phyloP scores from a whole-genome alignment of 2,113 vertebrate species.

The Hippocampus abdominalis region DNA sequence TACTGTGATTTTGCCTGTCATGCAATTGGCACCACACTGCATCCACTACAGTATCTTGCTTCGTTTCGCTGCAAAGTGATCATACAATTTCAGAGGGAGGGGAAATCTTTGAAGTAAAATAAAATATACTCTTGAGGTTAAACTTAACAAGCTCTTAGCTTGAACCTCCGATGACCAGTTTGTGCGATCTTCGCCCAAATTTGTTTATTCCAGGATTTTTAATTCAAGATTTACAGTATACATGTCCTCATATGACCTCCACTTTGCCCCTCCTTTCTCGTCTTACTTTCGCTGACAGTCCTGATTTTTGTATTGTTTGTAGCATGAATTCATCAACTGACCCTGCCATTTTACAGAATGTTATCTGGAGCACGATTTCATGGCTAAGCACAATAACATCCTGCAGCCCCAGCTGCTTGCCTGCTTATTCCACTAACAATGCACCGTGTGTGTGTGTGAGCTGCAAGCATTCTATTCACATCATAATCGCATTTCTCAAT shows the following conservation, averaged over 20 bases:
- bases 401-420: neutral
- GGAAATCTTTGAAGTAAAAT: neutral
- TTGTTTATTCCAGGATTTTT: neutral
- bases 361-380: neutral
- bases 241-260: neutral
- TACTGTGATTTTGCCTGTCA: too few relatives aligned
- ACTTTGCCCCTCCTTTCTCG: too few relatives aligned
- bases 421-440: neutral
- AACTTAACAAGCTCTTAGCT: neutral
- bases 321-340: neutral
- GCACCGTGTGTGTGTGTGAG: neutral
- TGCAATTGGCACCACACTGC: too few relatives aligned
- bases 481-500: neutral
- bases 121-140: neutral
- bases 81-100: too few relatives aligned
- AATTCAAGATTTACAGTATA: neutral
- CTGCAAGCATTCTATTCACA: neutral
- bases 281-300: neutral
- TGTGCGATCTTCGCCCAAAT: neutral
- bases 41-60: too few relatives aligned
- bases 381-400: slow-evolving; percentile 4
- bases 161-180: neutral
- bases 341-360: neutral
- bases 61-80: too few relatives aligned
- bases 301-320: slow-evolving; percentile 4